Percentiles rank a stretch among this genome's conserved stretches.
Evolutionary conservation across 1,140 invertebrate genomes (phyloP).

Genomic region (Lasaia peninsularis): DNA sequence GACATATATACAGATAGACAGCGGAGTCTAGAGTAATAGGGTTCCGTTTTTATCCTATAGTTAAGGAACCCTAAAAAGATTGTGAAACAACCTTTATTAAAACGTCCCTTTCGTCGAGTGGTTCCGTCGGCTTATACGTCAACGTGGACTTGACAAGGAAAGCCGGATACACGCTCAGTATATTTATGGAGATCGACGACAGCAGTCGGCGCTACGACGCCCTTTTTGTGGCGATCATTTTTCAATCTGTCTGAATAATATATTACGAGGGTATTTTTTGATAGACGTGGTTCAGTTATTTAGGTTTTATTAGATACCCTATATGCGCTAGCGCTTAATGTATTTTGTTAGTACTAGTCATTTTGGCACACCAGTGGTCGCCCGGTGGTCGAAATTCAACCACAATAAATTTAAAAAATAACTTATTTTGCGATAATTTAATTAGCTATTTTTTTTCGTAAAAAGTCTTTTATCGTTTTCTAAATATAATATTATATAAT

Average conservation of each 20-base stretch:
- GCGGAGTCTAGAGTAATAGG: too few species aligned
- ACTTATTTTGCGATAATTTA: too few species aligned
- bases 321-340: neutral
- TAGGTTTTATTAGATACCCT: neutral
- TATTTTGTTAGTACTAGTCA: neutral
- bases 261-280: conserved; percentile 10
- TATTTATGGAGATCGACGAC: conserved; percentile 10
- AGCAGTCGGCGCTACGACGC: conserved; percentile 5
- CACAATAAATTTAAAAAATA: too few species aligned
- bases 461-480: too few species aligned
- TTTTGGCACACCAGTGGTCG: too few species aligned
- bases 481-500: too few species aligned
- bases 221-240: conserved; percentile 8
- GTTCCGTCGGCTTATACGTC: neutral
- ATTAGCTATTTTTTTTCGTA: too few species aligned
- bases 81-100: neutral
- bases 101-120: neutral
- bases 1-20: too few species aligned
- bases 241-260: conserved; percentile 12
- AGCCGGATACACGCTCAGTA: conserved; percentile 7
- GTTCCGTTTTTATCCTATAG: too few species aligned
- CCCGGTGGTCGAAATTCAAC: too few species aligned
- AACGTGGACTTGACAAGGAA: neutral
- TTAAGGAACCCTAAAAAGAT: too few species aligned
- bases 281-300: neutral